Percentiles rank a stretch among this genome's conserved stretches.
These are phyloP conservation scores for Acridotheres tristis DNA, from an alignment of 2,797 vertebrate species.

Conservation along the genomic window DNA sequence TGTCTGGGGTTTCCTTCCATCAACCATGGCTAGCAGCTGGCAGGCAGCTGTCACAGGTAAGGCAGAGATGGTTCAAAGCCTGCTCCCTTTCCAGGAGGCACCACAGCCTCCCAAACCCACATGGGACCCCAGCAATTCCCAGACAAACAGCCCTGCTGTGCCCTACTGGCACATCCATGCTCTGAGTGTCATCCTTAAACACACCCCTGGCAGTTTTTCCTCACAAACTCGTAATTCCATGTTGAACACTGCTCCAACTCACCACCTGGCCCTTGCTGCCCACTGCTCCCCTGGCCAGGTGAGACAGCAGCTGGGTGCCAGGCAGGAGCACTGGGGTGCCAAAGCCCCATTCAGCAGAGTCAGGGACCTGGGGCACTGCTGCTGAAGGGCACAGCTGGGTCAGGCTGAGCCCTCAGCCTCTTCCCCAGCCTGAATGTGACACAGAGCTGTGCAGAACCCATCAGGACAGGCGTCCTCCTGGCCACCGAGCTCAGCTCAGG, in stretches of 20 bases:
- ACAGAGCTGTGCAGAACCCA: rapidly evolving
- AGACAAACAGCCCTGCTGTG: background rate
- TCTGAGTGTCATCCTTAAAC: background rate
- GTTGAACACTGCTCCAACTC: rapidly evolving
- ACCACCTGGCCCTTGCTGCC: rapidly evolving
- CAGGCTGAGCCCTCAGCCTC: background rate
- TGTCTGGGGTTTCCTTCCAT: background rate
- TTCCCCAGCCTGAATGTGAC: rapidly evolving
- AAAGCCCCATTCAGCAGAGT: rapidly evolving
- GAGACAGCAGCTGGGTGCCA: background rate
- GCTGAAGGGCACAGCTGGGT: rapidly evolving
- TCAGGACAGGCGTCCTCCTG: background rate
- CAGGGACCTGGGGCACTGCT: background rate
- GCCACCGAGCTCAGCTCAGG: background rate
- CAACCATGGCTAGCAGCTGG: rapidly evolving
- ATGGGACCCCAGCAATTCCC: rapidly evolving
- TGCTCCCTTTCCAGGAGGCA: background rate
- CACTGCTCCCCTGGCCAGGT: rapidly evolving
- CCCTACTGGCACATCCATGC: rapidly evolving
- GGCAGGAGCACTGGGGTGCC: rapidly evolving
- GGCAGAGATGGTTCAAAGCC: rapidly evolving
- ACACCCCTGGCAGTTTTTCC: background rate
- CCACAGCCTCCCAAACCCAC: background rate
- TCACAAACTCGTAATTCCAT: rapidly evolving
- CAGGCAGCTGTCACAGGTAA: background rate